Percentiles rank a stretch among this genome's conserved stretches.
Conservation (phyloP, 2,888 invertebrate genomes). For the Asteroscopus sphinx region DNA sequence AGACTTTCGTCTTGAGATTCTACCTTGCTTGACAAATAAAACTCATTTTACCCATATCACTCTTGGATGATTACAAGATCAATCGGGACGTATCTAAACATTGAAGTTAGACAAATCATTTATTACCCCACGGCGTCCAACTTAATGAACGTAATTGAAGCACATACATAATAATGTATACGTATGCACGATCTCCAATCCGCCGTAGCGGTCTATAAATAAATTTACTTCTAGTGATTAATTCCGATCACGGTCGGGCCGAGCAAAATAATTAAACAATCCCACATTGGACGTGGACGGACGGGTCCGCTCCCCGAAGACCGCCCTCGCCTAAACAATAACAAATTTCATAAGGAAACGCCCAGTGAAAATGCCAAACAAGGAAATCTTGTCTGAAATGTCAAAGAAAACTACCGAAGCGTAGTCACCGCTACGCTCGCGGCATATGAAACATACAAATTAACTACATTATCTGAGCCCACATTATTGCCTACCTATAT, state of each 20-base stretch:
- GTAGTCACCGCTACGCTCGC: conserved; percentile 46
- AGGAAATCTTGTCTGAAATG: conserved; percentile 64
- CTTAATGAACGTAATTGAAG: conserved; percentile 38
- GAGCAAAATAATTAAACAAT: conserved; percentile 87
- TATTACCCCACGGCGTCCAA: conserved; percentile 29
- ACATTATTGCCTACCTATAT: conserved; percentile 4
- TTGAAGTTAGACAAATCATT: conserved; percentile 17
- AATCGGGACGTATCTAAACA: neutral
- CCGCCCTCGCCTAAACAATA: conserved; percentile 70
- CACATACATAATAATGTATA: conserved; percentile 43
- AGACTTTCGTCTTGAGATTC: too few relatives aligned
- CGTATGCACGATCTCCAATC: conserved; percentile 49
- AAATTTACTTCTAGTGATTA: conserved; percentile 77
- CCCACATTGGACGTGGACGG: conserved; percentile 74
- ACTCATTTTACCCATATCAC: too few relatives aligned
- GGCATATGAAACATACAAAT: conserved; percentile 54
- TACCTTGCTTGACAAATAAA: too few relatives aligned
- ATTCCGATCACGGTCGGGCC: conserved; percentile 82
- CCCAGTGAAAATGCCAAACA: conserved; percentile 62
- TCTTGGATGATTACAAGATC: neutral
- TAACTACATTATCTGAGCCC: conserved; percentile 33
- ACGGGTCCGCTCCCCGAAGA: conserved; percentile 72
- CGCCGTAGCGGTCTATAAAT: conserved; percentile 66
- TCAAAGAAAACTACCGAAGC: conserved; percentile 62
- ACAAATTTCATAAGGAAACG: conserved; percentile 76